Percentiles rank a stretch among this genome's conserved stretches.
Evolutionary conservation across 2,113 vertebrate genomes (phyloP).

Genomic region (Myanophis thanlyinensis): DNA sequence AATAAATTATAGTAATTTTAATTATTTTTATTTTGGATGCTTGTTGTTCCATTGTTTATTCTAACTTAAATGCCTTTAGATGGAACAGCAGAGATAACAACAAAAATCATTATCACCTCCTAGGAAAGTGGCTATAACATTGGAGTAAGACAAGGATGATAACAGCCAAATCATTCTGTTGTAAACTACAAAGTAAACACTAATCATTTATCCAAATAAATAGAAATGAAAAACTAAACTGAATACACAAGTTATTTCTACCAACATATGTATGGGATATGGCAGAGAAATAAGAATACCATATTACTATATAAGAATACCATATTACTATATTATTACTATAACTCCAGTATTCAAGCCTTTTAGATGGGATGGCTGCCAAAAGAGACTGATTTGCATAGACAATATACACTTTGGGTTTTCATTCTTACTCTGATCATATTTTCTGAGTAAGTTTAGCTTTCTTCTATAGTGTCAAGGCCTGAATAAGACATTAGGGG

Average conservation of each 20-base stretch:
- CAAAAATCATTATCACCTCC: neutral
- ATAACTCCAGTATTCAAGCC: neutral
- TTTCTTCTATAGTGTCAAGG: neutral
- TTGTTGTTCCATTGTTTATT: neutral
- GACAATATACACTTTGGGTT: neutral
- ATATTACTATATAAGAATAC: too few relatives aligned
- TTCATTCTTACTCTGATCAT: neutral
- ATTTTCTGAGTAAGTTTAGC: neutral
- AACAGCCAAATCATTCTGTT: neutral
- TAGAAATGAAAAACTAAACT: constrained; percentile 32
- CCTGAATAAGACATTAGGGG: neutral
- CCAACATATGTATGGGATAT: rapidly evolving
- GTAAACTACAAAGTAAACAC: constrained; percentile 23
- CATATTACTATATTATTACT: too few relatives aligned
- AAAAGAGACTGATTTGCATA: neutral
- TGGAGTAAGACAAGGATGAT: neutral
- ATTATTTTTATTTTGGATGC: neutral
- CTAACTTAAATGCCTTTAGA: neutral
- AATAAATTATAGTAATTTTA: neutral
- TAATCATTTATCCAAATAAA: constrained; percentile 25
- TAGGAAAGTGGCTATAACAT: neutral
- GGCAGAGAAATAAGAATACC: neutral
- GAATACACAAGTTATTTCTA: neutral
- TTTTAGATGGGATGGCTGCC: neutral
- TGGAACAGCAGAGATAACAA: neutral